These are phyloP conservation scores for Craseonycteris thonglongyai DNA, from an alignment of 2,113 vertebrate species.

Conservation along the genomic window DNA sequence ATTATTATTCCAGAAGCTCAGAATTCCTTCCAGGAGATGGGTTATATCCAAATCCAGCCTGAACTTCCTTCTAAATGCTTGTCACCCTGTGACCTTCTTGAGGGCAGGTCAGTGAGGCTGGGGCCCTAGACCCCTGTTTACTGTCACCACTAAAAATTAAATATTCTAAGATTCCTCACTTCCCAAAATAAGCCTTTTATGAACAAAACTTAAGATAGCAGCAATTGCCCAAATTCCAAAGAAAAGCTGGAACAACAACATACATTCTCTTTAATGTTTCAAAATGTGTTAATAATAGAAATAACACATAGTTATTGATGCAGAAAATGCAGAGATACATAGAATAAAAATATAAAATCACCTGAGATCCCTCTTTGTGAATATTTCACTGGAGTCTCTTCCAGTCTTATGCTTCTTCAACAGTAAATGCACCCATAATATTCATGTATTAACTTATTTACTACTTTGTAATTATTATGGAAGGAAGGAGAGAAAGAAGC, in stretches of 20 bases:
- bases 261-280: not conserved
- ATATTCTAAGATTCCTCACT: not conserved
- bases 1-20: not conserved
- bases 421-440: not conserved
- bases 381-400: not conserved
- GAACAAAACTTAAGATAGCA: not conserved
- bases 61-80: not conserved
- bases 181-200: not conserved
- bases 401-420: not conserved
- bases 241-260: not conserved
- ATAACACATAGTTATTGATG: not conserved
- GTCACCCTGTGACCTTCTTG: not conserved
- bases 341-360: not conserved
- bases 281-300: not conserved
- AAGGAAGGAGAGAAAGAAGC: not conserved
- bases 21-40: not conserved
- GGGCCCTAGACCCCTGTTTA: not conserved
- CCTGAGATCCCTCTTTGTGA: not conserved
- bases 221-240: not conserved
- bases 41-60: accelerated
- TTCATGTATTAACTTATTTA: not conserved
- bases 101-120: not conserved
- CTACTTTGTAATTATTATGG: not conserved
- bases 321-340: not conserved
- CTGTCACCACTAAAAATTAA: not conserved